Conservation (phyloP, 2,113 vertebrate species). For the Vanacampus margaritifer region DNA sequence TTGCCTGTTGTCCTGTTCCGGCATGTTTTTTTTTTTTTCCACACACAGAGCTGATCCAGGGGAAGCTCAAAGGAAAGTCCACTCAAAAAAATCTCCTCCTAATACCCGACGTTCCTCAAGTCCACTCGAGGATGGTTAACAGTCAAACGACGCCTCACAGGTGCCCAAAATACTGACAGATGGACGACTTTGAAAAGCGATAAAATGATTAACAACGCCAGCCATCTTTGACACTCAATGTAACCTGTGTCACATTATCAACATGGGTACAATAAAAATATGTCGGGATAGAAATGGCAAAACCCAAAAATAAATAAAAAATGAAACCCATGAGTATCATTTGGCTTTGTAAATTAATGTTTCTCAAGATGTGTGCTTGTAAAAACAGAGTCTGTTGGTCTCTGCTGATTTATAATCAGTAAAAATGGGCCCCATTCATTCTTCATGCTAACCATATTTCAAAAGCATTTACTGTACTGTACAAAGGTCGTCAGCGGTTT, state of each 20-base stretch:
- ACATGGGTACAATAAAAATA: neutral
- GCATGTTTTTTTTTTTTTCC: slow-evolving; percentile 39
- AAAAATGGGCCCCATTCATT: neutral
- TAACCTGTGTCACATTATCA: slow-evolving; percentile 19
- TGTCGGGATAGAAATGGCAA: neutral
- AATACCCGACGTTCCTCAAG: slow-evolving; percentile 13
- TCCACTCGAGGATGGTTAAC: slow-evolving; percentile 13
- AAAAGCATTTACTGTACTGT: neutral
- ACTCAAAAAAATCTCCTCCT: slow-evolving; percentile 5
- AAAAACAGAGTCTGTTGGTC: neutral
- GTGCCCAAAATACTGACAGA: slow-evolving; percentile 15
- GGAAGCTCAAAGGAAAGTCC: slow-evolving; percentile 18
- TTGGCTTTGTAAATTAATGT: neutral
- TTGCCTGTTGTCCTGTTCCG: slow-evolving; percentile 48
- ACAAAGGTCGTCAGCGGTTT: neutral
- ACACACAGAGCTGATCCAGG: slow-evolving; percentile 13
- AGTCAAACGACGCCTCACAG: slow-evolving; percentile 4
- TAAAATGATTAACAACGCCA: slow-evolving; percentile 6
- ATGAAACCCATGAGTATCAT: neutral
- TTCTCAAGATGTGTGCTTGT: neutral
- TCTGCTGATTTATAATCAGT: neutral
- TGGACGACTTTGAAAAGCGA: slow-evolving; percentile 23
- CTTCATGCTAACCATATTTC: neutral
- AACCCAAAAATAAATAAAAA: too few species aligned
- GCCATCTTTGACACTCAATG: slow-evolving; percentile 21